Evolutionary conservation across 2,888 invertebrate genomes (phyloP), one percentile per base, ranked within the genome.

Genomic region (Drosophila neonasuta): DNA sequence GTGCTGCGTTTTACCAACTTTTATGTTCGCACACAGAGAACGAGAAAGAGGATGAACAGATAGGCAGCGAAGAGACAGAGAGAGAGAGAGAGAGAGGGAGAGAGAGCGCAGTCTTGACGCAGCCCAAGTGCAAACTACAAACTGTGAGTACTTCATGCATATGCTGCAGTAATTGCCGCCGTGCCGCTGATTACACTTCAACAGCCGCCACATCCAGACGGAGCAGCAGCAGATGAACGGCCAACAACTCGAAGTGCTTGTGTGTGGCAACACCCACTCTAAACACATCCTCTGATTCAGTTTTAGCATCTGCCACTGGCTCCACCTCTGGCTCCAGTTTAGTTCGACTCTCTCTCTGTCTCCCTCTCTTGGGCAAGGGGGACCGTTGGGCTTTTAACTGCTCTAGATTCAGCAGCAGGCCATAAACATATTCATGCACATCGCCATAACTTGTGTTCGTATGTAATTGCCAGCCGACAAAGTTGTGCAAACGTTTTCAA

Each of bases 171-270:
- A 81, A 81, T 81, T 81, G 85, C 86, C 86, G 86, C 81, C 81
- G 81, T 78, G 86, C 87, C 84, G 81, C 86, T 86, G 86, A 81
- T 81, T 81, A 81, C 86, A 81, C 86, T 81, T 81, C 86, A 86
- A 78, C 86, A 71, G 81, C 73, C 71, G 68, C 63, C 77, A 79
- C 73, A 76, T 48, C 67, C 67, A 74, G 57, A 71, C 74, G 49
- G 63, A 5, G 24, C 24, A 24, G 6, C 20, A 24, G 24, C 24
- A 77, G 64, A 72, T 77, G 73, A 72, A 72, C 74, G 74, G 68
- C 77, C 74, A 77, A 73, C 77, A 66, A 72, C 73, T 74, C 32
- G 10, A 32, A 32, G 32, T 32, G 32, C 10, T 24, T 24, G 6
- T 32, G 36, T 36, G 36, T 5, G 11, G 62, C 65, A 36, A 42